phyloP scores from a whole-genome alignment of 92 coral and sea anemone species.

The Nematostella vectensis region DNA sequence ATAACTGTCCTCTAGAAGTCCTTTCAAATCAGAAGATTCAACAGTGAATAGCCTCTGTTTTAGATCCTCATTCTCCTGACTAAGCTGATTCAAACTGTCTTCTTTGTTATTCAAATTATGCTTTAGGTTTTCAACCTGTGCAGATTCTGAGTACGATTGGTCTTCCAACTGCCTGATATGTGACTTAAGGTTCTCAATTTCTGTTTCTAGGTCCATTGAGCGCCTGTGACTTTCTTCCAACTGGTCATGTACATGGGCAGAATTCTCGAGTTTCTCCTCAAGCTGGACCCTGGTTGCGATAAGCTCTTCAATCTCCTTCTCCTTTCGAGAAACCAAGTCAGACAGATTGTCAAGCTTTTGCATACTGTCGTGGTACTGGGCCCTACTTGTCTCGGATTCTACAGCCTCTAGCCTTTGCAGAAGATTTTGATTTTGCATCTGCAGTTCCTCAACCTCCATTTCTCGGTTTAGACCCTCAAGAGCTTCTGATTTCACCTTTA shows the following conservation, averaged over 20 bases:
- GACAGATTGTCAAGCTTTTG: conserved; percentile 75
- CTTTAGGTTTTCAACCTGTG: conserved; percentile 63
- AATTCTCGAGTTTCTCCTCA: conserved; percentile 54
- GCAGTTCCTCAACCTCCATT: conserved; percentile 50
- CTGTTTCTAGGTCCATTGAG: conserved; percentile 54
- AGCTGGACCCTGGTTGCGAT: conserved; percentile 59
- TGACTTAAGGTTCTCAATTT: conserved; percentile 42
- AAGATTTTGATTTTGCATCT: conserved; percentile 65
- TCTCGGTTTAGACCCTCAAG: conserved; percentile 60
- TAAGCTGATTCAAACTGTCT: conserved; percentile 53
- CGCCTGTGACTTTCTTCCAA: conserved; percentile 66
- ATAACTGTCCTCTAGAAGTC: conserved; percentile 70
- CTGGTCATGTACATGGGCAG: conserved; percentile 57
- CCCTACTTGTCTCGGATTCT: conserved; percentile 50
- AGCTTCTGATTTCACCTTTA: conserved; percentile 30
- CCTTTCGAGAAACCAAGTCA: conserved; percentile 54
- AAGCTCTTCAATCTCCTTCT: conserved; percentile 60
- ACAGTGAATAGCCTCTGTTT: conserved; percentile 44
- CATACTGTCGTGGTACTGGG: conserved; percentile 54
- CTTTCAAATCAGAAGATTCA: conserved; percentile 59
- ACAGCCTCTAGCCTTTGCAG: conserved; percentile 47
- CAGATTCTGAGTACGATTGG: conserved; percentile 48
- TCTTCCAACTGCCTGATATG: conserved; percentile 44
- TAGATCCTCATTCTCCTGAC: conserved; percentile 67
- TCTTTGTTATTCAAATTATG: conserved; percentile 62